These are phyloP conservation scores for Argya squamiceps DNA, from an alignment of 2,797 vertebrate species.

Conservation along the genomic window DNA sequence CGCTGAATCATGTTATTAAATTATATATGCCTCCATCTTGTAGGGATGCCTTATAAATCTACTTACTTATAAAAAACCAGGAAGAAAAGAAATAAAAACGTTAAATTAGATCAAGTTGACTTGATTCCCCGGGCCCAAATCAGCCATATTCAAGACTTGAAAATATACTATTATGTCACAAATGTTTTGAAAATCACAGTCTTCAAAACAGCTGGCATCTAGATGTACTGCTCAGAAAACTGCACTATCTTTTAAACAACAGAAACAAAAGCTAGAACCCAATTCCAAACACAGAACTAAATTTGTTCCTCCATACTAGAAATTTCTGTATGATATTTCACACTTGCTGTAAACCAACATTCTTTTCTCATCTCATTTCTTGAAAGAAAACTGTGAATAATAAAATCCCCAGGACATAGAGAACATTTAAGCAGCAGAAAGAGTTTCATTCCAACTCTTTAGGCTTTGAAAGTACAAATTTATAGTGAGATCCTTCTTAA, in stretches of 20 bases:
- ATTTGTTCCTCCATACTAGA: not conserved
- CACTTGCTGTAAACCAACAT: not conserved
- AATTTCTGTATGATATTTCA: not conserved
- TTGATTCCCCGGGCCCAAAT: not conserved
- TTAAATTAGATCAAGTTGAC: not conserved
- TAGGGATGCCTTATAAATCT: not conserved
- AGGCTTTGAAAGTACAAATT: not conserved
- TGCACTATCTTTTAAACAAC: not conserved
- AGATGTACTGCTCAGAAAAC: not conserved
- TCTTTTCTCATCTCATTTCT: not conserved
- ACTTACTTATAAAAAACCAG: not conserved
- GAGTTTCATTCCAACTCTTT: not conserved
- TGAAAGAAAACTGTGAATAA: not conserved
- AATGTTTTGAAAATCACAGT: not conserved
- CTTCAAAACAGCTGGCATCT: not conserved
- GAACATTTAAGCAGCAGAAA: not conserved
- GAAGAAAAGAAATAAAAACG: not conserved
- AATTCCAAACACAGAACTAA: not conserved
- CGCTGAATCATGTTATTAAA: not conserved
- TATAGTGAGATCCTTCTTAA: not conserved
- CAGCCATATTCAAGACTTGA: not conserved
- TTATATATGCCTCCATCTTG: not conserved
- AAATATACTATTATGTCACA: not conserved
- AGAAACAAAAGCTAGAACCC: not conserved
- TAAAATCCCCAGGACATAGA: not conserved